Conservation (phyloP, 2,113 vertebrate species). For the Thalassarche chlororhynchos region DNA sequence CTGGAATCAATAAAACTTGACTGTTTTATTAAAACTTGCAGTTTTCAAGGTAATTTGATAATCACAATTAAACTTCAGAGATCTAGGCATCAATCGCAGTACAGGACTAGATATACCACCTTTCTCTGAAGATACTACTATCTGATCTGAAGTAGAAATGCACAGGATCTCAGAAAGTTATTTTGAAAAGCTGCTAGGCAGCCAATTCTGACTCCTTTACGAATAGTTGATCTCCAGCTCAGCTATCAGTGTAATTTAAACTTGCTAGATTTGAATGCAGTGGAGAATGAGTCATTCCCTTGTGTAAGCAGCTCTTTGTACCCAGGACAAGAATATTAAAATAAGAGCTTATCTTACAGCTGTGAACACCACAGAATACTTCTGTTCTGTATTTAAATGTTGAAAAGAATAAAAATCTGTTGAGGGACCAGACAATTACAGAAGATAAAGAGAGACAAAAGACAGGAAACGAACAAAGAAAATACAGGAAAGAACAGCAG, state of each 20-base stretch:
- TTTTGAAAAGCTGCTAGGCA: not conserved
- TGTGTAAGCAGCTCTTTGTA: not conserved
- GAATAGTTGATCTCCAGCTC: not conserved
- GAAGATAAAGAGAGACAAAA: slow-evolving; percentile 1
- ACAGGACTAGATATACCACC: not conserved
- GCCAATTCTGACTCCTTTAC: not conserved
- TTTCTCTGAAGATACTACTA: not conserved
- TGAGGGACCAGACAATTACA: not conserved
- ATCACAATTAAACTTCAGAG: not conserved
- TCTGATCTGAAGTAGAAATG: not conserved
- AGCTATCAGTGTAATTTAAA: not conserved
- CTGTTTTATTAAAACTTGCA: not conserved
- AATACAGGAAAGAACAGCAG: not conserved
- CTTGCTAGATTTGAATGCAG: not conserved
- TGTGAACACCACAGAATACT: not conserved
- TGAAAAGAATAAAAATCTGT: not conserved
- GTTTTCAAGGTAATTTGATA: not conserved
- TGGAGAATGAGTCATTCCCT: not conserved
- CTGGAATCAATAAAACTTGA: not conserved
- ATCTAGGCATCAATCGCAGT: not conserved
- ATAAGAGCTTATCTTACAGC: slow-evolving; percentile 1
- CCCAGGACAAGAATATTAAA: slow-evolving; percentile 10
- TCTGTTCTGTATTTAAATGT: not conserved
- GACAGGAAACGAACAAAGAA: not conserved
- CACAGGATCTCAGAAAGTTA: not conserved